Percentiles rank a stretch among this genome's conserved stretches.
phyloP scores from a whole-genome alignment of 37 sponge, comb jelly and placozoan genomes.

The Aplysina aerophoba region DNA sequence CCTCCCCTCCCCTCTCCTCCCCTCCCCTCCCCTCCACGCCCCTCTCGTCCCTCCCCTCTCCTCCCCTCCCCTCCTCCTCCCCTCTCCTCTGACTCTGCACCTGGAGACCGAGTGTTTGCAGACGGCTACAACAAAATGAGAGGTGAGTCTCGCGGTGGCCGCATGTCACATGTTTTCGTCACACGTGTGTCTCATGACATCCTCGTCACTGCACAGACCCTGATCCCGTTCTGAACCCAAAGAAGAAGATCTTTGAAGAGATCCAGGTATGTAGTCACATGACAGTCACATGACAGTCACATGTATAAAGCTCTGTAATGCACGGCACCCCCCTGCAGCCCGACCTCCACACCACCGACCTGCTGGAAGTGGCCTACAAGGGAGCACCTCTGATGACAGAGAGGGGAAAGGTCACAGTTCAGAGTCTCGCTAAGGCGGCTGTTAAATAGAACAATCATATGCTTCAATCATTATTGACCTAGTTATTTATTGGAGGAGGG shows the following conservation, averaged over 20 bases:
- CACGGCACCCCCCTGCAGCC: too few species aligned
- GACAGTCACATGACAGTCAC: too few species aligned
- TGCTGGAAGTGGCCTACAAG: conserved; percentile 46
- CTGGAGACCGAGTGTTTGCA: conserved; percentile 80
- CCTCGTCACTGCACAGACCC: conserved; percentile 44
- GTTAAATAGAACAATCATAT: conserved; percentile 36
- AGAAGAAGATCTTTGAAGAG: conserved; percentile 93
- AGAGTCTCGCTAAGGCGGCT: conserved; percentile 41
- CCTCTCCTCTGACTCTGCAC: conserved; percentile 63
- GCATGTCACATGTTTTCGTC: not conserved
- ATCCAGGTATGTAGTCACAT: conserved; percentile 77
- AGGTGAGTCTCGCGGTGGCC: conserved; percentile 33
- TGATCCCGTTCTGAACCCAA: conserved; percentile 86
- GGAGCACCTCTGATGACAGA: conserved; percentile 49
- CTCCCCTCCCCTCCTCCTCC: too few species aligned
- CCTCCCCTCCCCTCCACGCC: too few species aligned
- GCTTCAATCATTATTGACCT: too few species aligned
- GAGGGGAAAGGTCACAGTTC: conserved; percentile 50
- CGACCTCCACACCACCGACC: too few species aligned
- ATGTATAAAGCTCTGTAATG: too few species aligned
- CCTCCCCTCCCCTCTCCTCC: too few species aligned
- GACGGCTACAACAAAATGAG: conserved; percentile 64
- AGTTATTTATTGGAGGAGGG: too few species aligned
- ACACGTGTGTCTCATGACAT: conserved; percentile 25
- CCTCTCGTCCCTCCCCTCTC: too few species aligned